Base-by-base conservation (phyloP, 2,113 vertebrate species). In the Oncorhynchus clarkii region DNA sequence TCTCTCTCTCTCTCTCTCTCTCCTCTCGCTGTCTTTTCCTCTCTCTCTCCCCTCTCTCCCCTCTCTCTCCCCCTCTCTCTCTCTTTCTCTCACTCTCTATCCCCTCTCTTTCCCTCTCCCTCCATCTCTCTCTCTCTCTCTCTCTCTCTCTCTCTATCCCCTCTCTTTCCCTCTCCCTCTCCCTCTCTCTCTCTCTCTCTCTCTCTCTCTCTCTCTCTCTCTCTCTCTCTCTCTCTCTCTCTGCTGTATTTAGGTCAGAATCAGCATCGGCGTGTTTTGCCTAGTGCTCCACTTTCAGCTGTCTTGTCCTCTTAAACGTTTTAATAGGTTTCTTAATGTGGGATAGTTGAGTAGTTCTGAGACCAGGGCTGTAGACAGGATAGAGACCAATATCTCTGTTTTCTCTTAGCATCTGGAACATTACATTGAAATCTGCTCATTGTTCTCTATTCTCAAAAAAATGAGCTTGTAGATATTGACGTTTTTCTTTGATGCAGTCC, bases 211-310 rank as follows among this genome's bases (percentile, higher is more conserved):
- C 4, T 4, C 29, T 29, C 0, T 29, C 29, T 4, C 3, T 29
- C 29, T 29, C 4, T 29, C 29, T 31, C 31, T 29, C 48, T 57
- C 34, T 39, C 22, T 59, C 64, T 72, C 39, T 31, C 2, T 64
- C 29, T 24, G 26, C 75, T 83, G 75, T 80, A 85, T 89, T 82
- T 80, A 86, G 86, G 87, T 90, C 84, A 79, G 67, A 48, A 74
- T 75, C 31, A 12, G 71, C 31, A 12, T 57, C 76, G 26, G 45
- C 72, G 26, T 66, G 5, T 54, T 69, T 72, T 27, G 82, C 71
- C 75, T 39, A 27, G 14, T 34, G 82, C 73, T 88, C 82, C 57
- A 87, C 73, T 88, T 88, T 27, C 49, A 70, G 26, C 6, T 1
- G 60, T 80, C 78, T 4, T 1, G 60, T 80, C 78, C 51, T 84